Base-by-base conservation (phyloP, 2,888 invertebrate species). In the Mongoloraphidia duomilia region DNA sequence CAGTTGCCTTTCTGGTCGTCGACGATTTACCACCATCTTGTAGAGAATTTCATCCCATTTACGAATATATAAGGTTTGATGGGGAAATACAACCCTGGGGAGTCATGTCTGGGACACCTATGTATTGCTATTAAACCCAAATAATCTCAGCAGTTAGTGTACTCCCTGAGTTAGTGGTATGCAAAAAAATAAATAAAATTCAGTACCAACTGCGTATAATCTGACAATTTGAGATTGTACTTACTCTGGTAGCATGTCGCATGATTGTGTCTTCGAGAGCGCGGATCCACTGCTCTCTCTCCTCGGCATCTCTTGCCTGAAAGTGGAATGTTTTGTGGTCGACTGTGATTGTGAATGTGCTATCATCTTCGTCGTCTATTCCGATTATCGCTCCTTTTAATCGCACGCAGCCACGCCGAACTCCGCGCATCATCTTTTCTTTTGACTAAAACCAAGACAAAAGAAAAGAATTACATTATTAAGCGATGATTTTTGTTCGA, bases 271-370 rank as follows among this genome's bases (percentile, higher is more conserved):
- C 92, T 68, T 99, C 96, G 53, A 98, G 71, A 40, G 91, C 89
- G 39, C 89, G 80, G 50, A 98, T 90, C 98, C 98, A 98, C 57
- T 85, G 82, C 65, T 97, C 96, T 46, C 97, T 76, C 65, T 98
- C 97, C 48, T 89, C 87, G 11, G 86, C 84, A 68, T 96, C 93
- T 57, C 92, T 78, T 14, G 97, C 96, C 79, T 98, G 97, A 68
- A 98, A 95, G 70, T 98, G 98, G 72, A 98, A 98, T 11, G 95
- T 95, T 71, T 98, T 99, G 60, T 95, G 92, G 70, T 98, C 98
- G 45, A 96, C 96, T 6, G 95, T 96, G 61, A 98, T 93, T 44
- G 97, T 98, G 72, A 98, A 99, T 6, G 96, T 96, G 63, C 95
- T 93, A 69, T 98, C 97, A 67, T 97, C 96, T 68, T 96, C 96